Conservation (phyloP, 1,140 invertebrate species). For the Doryteuthis pealeii region DNA sequence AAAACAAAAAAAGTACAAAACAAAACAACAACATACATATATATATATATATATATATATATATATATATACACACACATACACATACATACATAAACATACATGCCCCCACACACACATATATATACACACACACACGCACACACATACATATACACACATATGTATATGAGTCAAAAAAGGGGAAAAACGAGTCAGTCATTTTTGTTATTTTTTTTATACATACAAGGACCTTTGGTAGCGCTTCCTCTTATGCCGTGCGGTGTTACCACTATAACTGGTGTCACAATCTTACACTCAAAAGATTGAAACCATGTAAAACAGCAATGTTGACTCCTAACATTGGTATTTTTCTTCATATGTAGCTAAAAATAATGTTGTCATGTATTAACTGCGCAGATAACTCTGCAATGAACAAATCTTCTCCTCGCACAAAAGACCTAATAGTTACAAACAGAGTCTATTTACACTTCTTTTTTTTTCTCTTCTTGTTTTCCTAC, state of each 20-base stretch:
- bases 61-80: conserved; percentile 9
- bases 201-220: background rate
- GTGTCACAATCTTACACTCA: conserved; percentile 21
- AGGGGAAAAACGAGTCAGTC: background rate
- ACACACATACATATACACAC: background rate
- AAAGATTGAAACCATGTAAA: background rate
- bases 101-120: background rate
- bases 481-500: background rate
- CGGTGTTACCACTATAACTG: conserved; percentile 13
- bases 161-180: conserved; percentile 7
- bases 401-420: too few species aligned
- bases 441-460: conserved; percentile 7
- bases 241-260: background rate
- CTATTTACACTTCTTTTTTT: conserved; percentile 4
- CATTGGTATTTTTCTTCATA: conserved; percentile 10
- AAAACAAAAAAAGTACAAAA: too few species aligned
- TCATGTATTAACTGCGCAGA: background rate
- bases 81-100: conserved; percentile 13
- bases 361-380: conserved; percentile 8
- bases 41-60: conserved; percentile 5
- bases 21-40: background rate
- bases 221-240: conserved; percentile 1
- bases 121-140: conserved; percentile 1
- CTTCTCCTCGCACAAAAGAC: background rate
- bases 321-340: conserved; percentile 9